Evolutionary conservation across 2,113 vertebrate species (phyloP), one percentile per base, ranked within the genome.

Genomic region (Nematolebias whitei): DNA sequence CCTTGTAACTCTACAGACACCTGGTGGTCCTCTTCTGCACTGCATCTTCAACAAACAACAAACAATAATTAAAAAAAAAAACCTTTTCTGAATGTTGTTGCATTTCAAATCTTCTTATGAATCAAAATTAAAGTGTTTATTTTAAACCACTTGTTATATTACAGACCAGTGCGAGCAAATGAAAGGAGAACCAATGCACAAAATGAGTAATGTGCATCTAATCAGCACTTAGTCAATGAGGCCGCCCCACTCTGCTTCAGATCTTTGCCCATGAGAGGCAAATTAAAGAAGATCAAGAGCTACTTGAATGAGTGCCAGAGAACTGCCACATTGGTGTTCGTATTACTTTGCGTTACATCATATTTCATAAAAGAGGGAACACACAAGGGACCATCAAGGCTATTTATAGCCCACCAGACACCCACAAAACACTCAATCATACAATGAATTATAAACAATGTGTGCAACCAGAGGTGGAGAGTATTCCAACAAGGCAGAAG

Each of bases 1-100:
- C 38, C 22, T 63, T 68, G 38, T 77, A 54, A 76, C 84, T 68
- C 78, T 89, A 88, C 82, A 68, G 87, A 87, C 91, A 82, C 80
- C 89, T 91, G 63, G 82, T 87, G 91, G 90, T 39, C 29, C 0
- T 45, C 1, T 14, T 35, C n/a, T 44, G 82, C 53, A 86, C 66
- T 85, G 53, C 87, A 69, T 12, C 22, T 63, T 18, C n/a, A n/a
- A n/a, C n/a, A n/a, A 44, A 18, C 19, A 26, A 44, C 26, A 50
- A 68, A 44, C 41, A 13, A 0, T 20, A 22, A 59, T 70, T n/a
- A n/a, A n/a, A n/a, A 12, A 69, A 45, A 44, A 3, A n/a, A 19
- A 26, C 4, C 7, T 3, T 55, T 2, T 48, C 6, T 41, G 14
- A 12, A 2, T 20, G 14, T 52, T 48, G 16, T 11, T 38, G 40